These are phyloP conservation scores for Uloborus plumipes DNA, from an alignment of 2,888 invertebrate species.

Conservation along the genomic window DNA sequence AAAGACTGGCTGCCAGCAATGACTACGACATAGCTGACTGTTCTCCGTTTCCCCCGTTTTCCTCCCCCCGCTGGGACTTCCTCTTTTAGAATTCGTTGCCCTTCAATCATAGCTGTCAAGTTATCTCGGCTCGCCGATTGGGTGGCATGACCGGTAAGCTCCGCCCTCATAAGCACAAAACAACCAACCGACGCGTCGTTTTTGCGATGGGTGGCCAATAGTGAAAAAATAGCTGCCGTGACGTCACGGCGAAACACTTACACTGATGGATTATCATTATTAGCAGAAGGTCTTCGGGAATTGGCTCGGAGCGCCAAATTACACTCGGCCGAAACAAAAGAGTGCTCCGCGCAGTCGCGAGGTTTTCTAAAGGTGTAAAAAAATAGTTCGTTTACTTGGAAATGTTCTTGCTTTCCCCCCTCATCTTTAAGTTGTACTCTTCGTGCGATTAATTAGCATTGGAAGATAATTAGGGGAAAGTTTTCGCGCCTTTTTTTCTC, in stretches of 20 bases:
- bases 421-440: constrained; percentile 35
- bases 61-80: constrained; percentile 40
- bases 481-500: constrained; percentile 45
- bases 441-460: constrained; percentile 58
- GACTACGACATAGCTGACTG: constrained; percentile 56
- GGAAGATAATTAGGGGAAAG: constrained; percentile 60
- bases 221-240: constrained; percentile 59
- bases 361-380: constrained; percentile 35
- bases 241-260: constrained; percentile 60
- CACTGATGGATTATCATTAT: constrained; percentile 64
- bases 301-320: constrained; percentile 59
- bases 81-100: constrained; percentile 63
- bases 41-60: constrained; percentile 19
- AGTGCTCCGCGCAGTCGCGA: constrained; percentile 44
- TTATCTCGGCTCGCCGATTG: constrained; percentile 35
- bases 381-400: constrained; percentile 29
- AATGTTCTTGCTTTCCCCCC: constrained; percentile 9
- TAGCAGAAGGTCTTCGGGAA: constrained; percentile 57
- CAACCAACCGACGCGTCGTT: constrained; percentile 60
- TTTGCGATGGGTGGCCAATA: constrained; percentile 56
- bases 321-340: constrained; percentile 52
- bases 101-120: constrained; percentile 63
- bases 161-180: constrained; percentile 50
- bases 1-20: constrained; percentile 29
- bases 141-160: constrained; percentile 11